phyloP scores from a whole-genome alignment of 2,113 vertebrate genomes.

The Rhea americana region DNA sequence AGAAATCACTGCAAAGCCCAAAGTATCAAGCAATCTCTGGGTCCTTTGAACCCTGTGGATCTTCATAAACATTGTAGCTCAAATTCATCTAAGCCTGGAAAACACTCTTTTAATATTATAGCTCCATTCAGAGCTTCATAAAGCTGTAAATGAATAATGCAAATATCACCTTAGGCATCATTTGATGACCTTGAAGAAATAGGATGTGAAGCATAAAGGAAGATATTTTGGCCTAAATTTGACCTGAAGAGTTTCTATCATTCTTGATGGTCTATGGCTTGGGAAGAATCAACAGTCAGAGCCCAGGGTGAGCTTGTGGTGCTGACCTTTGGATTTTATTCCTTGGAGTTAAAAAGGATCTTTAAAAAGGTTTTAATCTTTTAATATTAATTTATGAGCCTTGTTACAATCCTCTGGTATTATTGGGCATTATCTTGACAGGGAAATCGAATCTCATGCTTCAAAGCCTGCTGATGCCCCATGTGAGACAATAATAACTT shows the following conservation, averaged over 20 bases:
- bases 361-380: neutral
- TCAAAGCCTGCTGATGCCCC: neutral
- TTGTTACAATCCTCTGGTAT: neutral
- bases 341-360: neutral
- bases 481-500: neutral
- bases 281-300: neutral
- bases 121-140: neutral
- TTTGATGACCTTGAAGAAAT: neutral
- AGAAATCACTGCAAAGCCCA: neutral
- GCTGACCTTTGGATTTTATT: neutral
- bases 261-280: accelerated
- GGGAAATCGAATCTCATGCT: conserved; percentile 14
- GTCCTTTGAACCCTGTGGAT: neutral
- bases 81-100: neutral
- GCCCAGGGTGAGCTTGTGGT: neutral
- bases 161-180: neutral
- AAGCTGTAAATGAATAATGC: neutral
- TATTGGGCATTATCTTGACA: neutral
- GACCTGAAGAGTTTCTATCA: neutral
- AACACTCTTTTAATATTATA: neutral
- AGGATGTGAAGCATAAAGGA: neutral
- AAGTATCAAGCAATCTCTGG: neutral
- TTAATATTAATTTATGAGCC: neutral
- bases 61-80: neutral
- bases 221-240: neutral